Conservation (phyloP, 2,797 vertebrate species). For the Coccyzus lansbergi region DNA sequence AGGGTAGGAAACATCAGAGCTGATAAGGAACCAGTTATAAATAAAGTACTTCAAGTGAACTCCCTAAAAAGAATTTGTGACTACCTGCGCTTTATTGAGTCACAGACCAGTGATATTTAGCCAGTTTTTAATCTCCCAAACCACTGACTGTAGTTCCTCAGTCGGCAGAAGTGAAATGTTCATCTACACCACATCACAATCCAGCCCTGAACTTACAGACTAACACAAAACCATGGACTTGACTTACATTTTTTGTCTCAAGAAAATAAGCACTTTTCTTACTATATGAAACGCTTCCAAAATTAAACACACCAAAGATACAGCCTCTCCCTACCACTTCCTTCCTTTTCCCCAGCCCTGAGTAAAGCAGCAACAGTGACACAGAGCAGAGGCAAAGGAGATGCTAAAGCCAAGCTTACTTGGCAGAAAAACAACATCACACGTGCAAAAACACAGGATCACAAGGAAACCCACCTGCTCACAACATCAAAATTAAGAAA, state of each 20-base stretch:
- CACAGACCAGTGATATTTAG: neutral
- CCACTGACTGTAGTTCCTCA: neutral
- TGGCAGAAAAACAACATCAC: neutral
- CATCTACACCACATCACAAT: neutral
- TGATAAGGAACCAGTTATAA: neutral
- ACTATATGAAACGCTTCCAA: neutral
- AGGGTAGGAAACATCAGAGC: neutral
- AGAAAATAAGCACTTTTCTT: neutral
- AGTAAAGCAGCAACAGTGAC: neutral
- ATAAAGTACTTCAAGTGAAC: neutral
- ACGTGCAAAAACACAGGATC: neutral
- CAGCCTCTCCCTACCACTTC: neutral
- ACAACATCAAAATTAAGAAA: neutral
- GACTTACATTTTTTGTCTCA: neutral
- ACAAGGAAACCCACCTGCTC: neutral
- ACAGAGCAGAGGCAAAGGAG: neutral
- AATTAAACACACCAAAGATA: neutral
- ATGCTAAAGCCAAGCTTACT: neutral
- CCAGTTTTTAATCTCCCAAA: neutral
- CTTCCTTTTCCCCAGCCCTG: neutral
- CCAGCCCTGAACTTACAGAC: neutral
- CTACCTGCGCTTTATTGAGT: neutral
- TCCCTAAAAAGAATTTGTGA: neutral
- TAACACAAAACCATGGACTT: neutral
- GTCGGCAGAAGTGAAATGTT: neutral